These are phyloP conservation scores for Ceyx melanurus DNA, from an alignment of 2,113 vertebrate genomes.

Conservation along the genomic window DNA sequence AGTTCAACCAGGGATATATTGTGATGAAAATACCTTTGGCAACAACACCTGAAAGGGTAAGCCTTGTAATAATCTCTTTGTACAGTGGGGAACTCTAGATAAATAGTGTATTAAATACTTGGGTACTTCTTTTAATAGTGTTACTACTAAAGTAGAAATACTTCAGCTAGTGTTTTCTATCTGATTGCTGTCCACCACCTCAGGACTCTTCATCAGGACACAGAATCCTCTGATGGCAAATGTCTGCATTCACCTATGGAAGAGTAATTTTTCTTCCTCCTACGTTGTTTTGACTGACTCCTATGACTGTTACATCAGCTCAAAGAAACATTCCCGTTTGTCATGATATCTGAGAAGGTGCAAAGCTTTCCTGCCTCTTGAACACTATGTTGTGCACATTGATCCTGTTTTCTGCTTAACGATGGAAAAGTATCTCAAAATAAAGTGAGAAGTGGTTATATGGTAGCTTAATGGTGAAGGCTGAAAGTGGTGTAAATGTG, in stretches of 20 bases:
- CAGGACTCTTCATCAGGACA: neutral
- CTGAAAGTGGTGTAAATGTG: constrained; percentile 32
- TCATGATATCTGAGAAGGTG: neutral
- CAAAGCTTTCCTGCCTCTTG: neutral
- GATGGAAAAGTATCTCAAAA: neutral
- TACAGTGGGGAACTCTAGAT: neutral
- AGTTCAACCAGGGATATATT: neutral
- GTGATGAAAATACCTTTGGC: neutral
- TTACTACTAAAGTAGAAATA: neutral
- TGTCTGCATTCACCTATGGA: neutral
- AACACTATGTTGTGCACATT: neutral
- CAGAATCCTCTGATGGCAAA: neutral
- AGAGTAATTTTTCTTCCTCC: neutral
- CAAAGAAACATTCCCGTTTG: neutral
- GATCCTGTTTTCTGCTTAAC: neutral
- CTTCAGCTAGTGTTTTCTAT: neutral
- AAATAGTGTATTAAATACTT: neutral
- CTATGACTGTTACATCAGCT: neutral
- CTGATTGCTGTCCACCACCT: neutral
- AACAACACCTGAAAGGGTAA: neutral
- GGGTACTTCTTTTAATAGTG: neutral
- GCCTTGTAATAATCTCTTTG: neutral
- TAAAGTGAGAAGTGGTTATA: neutral
- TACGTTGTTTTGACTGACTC: neutral
- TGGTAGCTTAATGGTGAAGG: neutral